Conservation (phyloP, 2,888 invertebrate genomes). For the Netelia fuscicornis region DNA sequence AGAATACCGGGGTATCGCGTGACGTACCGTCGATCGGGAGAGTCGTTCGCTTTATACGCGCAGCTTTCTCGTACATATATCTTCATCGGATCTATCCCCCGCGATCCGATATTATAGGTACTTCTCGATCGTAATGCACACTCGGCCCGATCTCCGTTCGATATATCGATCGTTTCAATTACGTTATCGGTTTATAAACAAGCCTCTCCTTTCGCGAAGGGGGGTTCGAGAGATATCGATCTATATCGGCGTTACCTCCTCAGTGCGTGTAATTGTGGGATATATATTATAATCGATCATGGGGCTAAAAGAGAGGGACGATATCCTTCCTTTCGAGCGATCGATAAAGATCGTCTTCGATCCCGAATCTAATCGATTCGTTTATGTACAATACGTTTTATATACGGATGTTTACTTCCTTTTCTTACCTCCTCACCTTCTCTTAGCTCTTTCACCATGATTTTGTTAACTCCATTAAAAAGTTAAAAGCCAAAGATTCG, state of each 20-base stretch:
- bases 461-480: slow-evolving; percentile 53
- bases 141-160: slow-evolving; percentile 54
- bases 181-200: slow-evolving; percentile 68
- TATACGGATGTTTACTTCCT: slow-evolving; percentile 4
- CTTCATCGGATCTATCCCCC: slow-evolving; percentile 39
- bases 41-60: slow-evolving; percentile 7
- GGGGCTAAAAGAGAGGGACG: slow-evolving; percentile 13
- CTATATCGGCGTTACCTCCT: slow-evolving; percentile 12
- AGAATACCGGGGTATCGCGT: slow-evolving; percentile 24
- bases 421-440: slow-evolving; percentile 2
- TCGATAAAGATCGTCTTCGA: slow-evolving; percentile 65
- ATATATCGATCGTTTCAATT: slow-evolving; percentile 68
- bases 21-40: slow-evolving; percentile 27
- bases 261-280: slow-evolving; percentile 63
- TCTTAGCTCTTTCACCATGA: slow-evolving; percentile 3
- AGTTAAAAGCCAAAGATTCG: slow-evolving; percentile 35
- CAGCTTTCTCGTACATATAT: slow-evolving; percentile 33
- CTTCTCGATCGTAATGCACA: slow-evolving; percentile 47
- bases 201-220: slow-evolving; percentile 50
- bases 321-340: not conserved
- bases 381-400: not conserved
- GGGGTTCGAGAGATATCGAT: slow-evolving; percentile 47
- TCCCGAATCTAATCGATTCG: slow-evolving; percentile 65
- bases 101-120: slow-evolving; percentile 31
- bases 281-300: slow-evolving; percentile 63